Base-by-base conservation (phyloP, 2,113 vertebrate species). In the Octodon degus region DNA sequence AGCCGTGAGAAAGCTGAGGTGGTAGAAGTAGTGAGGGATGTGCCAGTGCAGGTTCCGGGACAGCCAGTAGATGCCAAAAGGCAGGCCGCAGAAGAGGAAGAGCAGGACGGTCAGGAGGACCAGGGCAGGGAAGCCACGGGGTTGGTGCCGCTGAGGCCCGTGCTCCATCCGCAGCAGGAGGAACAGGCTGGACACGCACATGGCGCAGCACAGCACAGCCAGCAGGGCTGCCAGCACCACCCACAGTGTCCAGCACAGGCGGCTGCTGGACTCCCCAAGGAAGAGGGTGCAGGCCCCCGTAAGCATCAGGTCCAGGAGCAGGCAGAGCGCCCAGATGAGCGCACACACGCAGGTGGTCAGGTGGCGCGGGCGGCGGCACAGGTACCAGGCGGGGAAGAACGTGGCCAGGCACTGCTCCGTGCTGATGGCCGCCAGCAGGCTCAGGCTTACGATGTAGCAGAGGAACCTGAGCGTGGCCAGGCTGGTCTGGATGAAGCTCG, bases 321-420 rank as follows among this genome's bases (percentile, higher is more conserved):
- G 1, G 27, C 97, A 97, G 86, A 98, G 37, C 0, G 80, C 93
- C 97, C 98, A 98, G 95, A 97, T 92, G 47, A 97, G 76, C 4
- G 40, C 96, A 1, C 98, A 98, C 76, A 97, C 34, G 14, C 86
- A 1, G 3, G 77, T 84, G 0, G 97, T 97, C 3, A 88, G 82
- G 92, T 0, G 0, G 47, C 81, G 20, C 5, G 97, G 96, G 0
- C 72, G 96, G 32, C 0, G 79, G 87, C 96, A 93, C 27, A 95
- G 86, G 87, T 98, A 97, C 98, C 98, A 98, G 58, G 97, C 89
- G 0, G 97, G 93, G 89, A 93, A 97, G 8, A 97, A 93, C 10
- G 93, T 7, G 2, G 97, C 87, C 67, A 97, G 92, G 60, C 97
- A 94, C 5, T 50, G 96, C 20, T 43, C 17, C 0, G 63, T 80